Evolutionary conservation across 2,888 invertebrate genomes (phyloP).

Genomic region (Cephus rjabovi): DNA sequence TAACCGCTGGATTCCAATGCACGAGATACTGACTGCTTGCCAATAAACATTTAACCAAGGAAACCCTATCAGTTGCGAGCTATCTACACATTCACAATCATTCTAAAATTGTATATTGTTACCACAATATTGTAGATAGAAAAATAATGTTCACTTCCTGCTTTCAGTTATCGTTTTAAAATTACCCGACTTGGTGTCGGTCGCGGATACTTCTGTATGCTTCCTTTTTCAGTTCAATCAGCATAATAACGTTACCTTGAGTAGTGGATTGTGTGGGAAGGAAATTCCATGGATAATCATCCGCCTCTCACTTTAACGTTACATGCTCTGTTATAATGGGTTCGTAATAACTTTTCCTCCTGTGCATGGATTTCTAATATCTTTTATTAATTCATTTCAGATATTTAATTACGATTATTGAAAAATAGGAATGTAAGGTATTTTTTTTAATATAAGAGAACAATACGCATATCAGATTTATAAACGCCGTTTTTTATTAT

Average conservation of each 20-base stretch:
- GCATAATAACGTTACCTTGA: background rate
- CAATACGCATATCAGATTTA: slow-evolving; percentile 3
- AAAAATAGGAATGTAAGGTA: background rate
- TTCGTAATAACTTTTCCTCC: background rate
- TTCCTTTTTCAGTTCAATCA: background rate
- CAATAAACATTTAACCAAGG: background rate
- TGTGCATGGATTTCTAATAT: background rate
- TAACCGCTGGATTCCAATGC: background rate
- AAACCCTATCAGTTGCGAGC: background rate
- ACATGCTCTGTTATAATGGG: background rate
- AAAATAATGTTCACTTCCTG: background rate
- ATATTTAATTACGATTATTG: background rate
- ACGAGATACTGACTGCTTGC: background rate
- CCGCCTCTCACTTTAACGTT: background rate
- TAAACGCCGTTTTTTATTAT: slow-evolving; percentile 29
- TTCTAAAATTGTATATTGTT: background rate
- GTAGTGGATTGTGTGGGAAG: background rate
- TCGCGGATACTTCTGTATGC: background rate
- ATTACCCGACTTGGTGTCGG: background rate
- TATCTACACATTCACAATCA: background rate
- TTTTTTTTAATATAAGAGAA: background rate
- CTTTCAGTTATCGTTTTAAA: background rate
- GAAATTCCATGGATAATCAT: background rate
- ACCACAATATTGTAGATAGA: background rate
- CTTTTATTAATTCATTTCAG: background rate